Evolutionary conservation across 1,140 invertebrate genomes (phyloP).

Genomic region (Ceratosolen solmsi): DNA sequence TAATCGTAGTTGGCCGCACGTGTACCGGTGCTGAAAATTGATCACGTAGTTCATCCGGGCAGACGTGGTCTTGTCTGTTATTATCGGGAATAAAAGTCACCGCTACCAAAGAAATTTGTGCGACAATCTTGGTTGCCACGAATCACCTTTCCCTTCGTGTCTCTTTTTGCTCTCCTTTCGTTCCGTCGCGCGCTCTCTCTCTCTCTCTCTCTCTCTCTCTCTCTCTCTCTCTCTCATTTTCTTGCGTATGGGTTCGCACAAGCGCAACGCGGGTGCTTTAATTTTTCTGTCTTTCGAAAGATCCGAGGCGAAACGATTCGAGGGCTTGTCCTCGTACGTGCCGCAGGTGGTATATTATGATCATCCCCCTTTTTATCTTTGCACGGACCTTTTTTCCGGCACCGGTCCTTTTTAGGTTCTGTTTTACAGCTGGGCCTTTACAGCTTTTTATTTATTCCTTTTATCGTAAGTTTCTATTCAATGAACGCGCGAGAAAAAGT

Average conservation of each 20-base stretch:
- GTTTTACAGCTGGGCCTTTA: neutral
- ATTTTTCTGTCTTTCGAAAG: slow-evolving; percentile 32
- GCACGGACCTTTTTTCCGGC: slow-evolving; percentile 8
- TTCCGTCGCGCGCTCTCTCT: neutral
- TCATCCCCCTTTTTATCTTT: neutral
- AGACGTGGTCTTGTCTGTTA: slow-evolving; percentile 66
- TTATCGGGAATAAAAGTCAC: slow-evolving; percentile 75
- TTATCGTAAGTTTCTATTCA: neutral
- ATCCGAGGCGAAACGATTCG: no score
- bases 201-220: neutral
- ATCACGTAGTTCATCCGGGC: slow-evolving; percentile 66
- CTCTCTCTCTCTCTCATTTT: neutral
- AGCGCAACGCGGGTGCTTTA: neutral
- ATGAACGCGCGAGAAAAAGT: slow-evolving; percentile 34
- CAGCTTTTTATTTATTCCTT: neutral
- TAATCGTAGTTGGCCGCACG: slow-evolving; percentile 67
- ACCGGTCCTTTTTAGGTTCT: slow-evolving; percentile 20
- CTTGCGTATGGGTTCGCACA: neutral
- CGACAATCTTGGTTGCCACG: slow-evolving; percentile 65
- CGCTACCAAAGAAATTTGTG: slow-evolving; percentile 70
- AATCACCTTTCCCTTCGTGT: slow-evolving; percentile 53
- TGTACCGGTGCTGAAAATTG: slow-evolving; percentile 67
- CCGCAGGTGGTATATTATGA: slow-evolving; percentile 44
- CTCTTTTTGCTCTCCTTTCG: no score
- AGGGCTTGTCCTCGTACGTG: slow-evolving; percentile 42